Base-by-base conservation (phyloP, 2,888 invertebrate genomes). In the Empis livida region DNA sequence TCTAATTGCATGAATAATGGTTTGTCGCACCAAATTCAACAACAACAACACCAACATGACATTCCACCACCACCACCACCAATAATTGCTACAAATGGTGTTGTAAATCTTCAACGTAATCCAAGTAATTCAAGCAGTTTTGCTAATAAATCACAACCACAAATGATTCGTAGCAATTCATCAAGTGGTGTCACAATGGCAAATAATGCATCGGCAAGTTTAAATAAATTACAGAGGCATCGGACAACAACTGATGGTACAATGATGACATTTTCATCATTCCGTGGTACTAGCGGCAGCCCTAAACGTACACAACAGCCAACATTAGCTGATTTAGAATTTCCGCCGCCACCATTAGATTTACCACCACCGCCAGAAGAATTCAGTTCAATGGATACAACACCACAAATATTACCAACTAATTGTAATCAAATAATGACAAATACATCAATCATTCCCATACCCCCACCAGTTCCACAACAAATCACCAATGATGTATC, bases 81-180 rank as follows among this genome's bases (percentile, higher is more conserved):
- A 45, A 38, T 37, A 3, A 49, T 51, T n/a, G 13, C 17, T 13
- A 10, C 23, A n/a, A 27, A 23, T n/a, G 14, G 31, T 9, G 32
- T 43, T 35, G 32, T 43, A 10, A 31, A 43, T 37, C 20, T 48
- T 43, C 17, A 42, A 13, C 39, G 49, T 10, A 48, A 49, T 43
- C 57, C 70, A 61, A 48, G 31, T 16, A 32, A 31, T 32, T 14
- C 30, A 15, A 42, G 79, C 11, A 79, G 77, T 47, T 66, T 77
- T 38, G 20, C 64, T 42, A 53, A 54, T 37, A 74, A 82, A 49
- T 78, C 78, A 3, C 79, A 80, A 59, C 79, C 81, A 15, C 88
- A 89, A 69, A 91, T 91, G 90, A 90, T 87, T 51, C 78, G 90
- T 37, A 89, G 88, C 59, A 91, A 90, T 68, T 89, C 89, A 0